Conservation (phyloP, 2,113 vertebrate genomes). For the Alethe diademata region DNA sequence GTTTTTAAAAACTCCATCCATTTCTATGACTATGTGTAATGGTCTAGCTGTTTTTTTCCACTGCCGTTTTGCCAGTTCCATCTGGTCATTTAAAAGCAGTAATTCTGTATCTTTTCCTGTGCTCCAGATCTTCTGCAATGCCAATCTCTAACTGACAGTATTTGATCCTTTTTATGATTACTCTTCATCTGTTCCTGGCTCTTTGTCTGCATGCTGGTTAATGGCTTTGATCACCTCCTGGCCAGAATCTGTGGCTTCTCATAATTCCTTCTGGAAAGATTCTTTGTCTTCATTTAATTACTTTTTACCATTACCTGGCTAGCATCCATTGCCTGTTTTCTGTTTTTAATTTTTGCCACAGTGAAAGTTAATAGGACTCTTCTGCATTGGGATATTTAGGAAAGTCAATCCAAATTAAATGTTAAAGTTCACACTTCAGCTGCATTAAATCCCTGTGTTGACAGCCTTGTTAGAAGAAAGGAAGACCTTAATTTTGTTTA, state of each 20-base stretch:
- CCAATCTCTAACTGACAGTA: slow-evolving; percentile 18
- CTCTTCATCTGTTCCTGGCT: slow-evolving; percentile 54
- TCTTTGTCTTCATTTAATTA: slow-evolving; percentile 61
- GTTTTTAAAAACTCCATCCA: neutral
- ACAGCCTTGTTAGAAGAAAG: slow-evolving; percentile 31
- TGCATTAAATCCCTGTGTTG: slow-evolving; percentile 27
- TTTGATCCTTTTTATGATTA: slow-evolving; percentile 53
- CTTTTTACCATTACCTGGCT: slow-evolving; percentile 46
- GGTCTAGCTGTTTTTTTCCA: neutral
- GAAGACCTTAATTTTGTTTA: slow-evolving; percentile 28
- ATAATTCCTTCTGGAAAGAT: slow-evolving; percentile 53
- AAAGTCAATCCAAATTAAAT: slow-evolving; percentile 61
- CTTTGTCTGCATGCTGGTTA: slow-evolving; percentile 1
- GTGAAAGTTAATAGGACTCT: slow-evolving; percentile 15
- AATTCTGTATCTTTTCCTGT: neutral
- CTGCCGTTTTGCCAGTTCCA: neutral
- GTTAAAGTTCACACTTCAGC: slow-evolving; percentile 39
- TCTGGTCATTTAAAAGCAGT: slow-evolving; percentile 42
- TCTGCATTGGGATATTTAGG: slow-evolving; percentile 20
- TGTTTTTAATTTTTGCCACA: slow-evolving; percentile 50
- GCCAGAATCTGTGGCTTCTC: slow-evolving; percentile 34
- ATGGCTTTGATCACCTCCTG: slow-evolving; percentile 34
- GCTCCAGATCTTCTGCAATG: slow-evolving; percentile 17
- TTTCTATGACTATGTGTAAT: neutral
- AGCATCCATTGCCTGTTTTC: slow-evolving; percentile 26